Percentiles rank a stretch among this genome's conserved stretches.
These are phyloP conservation scores for Sebastes itinus DNA, from an alignment of 2,797 vertebrate genomes.

Conservation along the genomic window DNA sequence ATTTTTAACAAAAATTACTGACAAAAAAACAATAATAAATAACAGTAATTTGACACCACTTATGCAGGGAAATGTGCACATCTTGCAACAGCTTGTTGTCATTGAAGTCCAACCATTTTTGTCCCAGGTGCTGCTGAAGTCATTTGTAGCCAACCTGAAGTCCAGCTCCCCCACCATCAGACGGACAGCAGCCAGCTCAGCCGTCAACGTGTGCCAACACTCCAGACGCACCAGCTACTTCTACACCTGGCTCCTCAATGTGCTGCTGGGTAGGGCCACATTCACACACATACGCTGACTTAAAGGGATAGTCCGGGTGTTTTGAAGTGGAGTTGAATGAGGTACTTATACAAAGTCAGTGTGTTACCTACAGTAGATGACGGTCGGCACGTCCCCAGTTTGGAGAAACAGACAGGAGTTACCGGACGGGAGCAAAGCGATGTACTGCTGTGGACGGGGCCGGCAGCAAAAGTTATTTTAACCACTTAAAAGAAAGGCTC, in stretches of 20 bases:
- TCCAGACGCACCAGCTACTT: constrained; percentile 93
- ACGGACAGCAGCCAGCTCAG: constrained; percentile 91
- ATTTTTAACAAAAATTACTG: not conserved
- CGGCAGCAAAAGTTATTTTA: too few species aligned
- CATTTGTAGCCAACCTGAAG: constrained; percentile 94
- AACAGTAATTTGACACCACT: not conserved
- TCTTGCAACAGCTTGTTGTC: not conserved
- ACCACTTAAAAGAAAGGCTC: too few species aligned
- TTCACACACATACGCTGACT: not conserved
- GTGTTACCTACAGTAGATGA: too few species aligned
- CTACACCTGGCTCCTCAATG: constrained; percentile 96
- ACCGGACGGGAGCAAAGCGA: too few species aligned
- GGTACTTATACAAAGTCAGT: too few species aligned
- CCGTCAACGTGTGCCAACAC: constrained; percentile 93
- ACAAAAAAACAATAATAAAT: not conserved
- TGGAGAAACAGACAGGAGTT: too few species aligned
- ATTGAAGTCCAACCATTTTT: not conserved
- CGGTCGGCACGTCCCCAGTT: too few species aligned
- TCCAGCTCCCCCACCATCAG: constrained; percentile 93
- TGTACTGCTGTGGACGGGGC: too few species aligned
- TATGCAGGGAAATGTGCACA: not conserved
- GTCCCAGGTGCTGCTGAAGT: constrained; percentile 89
- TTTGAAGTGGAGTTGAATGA: not conserved
- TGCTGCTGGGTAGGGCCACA: constrained; percentile 87
- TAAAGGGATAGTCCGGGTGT: not conserved